A percentile compares a stretch with the other conserved stretches of the same genome.
These are phyloP conservation scores for Botia almorhae DNA, from an alignment of 2,797 vertebrate genomes.

Conservation along the genomic window DNA sequence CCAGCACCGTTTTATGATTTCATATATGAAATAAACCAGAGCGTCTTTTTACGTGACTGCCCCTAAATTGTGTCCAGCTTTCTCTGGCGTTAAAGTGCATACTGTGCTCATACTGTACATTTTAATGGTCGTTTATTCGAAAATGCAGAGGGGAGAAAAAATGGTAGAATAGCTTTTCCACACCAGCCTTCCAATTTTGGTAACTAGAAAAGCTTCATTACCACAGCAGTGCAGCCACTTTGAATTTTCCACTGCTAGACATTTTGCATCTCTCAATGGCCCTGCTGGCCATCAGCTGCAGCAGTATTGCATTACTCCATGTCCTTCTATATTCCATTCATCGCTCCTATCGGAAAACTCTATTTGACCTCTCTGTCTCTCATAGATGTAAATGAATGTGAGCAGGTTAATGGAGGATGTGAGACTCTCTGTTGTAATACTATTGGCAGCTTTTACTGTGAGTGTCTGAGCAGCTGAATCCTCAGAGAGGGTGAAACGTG, in stretches of 20 bases:
- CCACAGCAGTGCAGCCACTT: conserved; percentile 17
- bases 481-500: conserved; percentile 28
- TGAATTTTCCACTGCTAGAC: conserved; percentile 19
- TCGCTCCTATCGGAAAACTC: background rate
- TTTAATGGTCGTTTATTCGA: conserved; percentile 25
- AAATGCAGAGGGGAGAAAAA: conserved; percentile 5
- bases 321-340: background rate
- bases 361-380: conserved; percentile 11
- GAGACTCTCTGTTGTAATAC: conserved; percentile 63
- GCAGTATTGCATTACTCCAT: background rate
- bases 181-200: conserved; percentile 17
- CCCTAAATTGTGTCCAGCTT: conserved; percentile 25
- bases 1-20: conserved; percentile 30
- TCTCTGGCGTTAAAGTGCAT: conserved; percentile 19
- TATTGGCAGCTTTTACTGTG: conserved; percentile 71
- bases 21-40: conserved; percentile 23
- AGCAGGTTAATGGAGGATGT: conserved; percentile 56
- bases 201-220: conserved; percentile 33
- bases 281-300: background rate
- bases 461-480: conserved; percentile 44
- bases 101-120: conserved; percentile 26
- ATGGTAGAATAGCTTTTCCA: conserved; percentile 25
- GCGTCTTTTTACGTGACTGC: background rate
- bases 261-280: conserved; percentile 16
- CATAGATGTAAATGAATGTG: conserved; percentile 54